Percentiles rank a stretch among this genome's conserved stretches.
Evolutionary conservation across 2,797 vertebrate genomes (phyloP).

Genomic region (Cyclura pinguis): DNA sequence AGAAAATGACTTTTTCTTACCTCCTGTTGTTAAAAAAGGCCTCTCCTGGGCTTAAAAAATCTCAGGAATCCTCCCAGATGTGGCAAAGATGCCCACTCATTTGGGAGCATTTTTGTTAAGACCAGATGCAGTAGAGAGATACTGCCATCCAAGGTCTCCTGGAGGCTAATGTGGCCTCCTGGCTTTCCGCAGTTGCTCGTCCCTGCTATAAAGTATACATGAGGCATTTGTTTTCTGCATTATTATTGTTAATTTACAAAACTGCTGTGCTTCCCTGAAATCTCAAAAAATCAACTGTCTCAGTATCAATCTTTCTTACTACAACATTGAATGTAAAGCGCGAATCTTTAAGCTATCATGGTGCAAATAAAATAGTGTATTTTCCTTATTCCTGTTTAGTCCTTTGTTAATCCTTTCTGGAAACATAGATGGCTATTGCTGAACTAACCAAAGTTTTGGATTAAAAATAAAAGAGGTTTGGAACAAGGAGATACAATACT

Average conservation of each 20-base stretch:
- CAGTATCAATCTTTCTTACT: not conserved
- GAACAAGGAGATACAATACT: not conserved
- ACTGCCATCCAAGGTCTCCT: not conserved
- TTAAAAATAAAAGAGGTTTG: not conserved
- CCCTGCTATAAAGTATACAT: not conserved
- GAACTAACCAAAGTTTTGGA: not conserved
- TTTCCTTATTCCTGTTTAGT: not conserved
- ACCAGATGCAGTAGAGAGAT: too few species aligned
- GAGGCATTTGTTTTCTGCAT: not conserved
- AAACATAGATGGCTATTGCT: not conserved
- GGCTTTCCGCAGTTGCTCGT: too few species aligned
- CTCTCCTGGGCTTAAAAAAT: too few species aligned
- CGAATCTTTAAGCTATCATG: not conserved
- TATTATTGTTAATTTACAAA: not conserved
- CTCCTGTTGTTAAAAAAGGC: too few species aligned
- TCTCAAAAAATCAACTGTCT: not conserved
- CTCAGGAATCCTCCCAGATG: too few species aligned
- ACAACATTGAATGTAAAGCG: not conserved
- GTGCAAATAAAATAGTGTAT: not conserved
- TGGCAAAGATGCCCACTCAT: too few species aligned
- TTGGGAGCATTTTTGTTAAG: too few species aligned
- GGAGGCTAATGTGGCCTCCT: too few species aligned
- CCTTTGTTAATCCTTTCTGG: not conserved
- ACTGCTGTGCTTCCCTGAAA: not conserved
- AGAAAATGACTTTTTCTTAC: too few species aligned